These are phyloP conservation scores for Baryphthengus martii DNA, from an alignment of 2,113 vertebrate species.

Conservation along the genomic window DNA sequence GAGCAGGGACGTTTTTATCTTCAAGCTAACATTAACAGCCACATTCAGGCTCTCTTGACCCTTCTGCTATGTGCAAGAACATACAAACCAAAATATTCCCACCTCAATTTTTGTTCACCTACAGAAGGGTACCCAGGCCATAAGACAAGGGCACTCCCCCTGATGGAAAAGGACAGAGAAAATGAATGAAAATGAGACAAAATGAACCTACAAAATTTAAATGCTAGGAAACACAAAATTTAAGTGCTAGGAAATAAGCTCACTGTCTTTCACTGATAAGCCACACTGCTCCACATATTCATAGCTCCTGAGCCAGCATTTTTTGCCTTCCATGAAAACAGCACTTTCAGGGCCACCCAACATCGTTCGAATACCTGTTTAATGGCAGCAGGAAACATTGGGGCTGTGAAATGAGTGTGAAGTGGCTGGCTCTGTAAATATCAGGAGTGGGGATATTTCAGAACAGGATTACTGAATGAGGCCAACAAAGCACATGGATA, in stretches of 20 bases:
- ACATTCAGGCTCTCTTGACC: neutral
- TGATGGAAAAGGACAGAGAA: neutral
- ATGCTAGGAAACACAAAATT: neutral
- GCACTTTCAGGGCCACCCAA: neutral
- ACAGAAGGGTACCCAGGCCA: neutral
- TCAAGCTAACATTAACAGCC: neutral
- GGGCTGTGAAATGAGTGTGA: neutral
- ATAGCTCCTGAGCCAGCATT: neutral
- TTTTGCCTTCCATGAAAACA: neutral
- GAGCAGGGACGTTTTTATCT: neutral
- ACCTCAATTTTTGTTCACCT: neutral
- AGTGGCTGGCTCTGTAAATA: neutral
- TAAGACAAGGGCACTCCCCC: neutral
- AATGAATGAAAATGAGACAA: neutral
- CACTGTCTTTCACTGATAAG: neutral
- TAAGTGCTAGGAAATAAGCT: neutral
- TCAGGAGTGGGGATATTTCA: neutral
- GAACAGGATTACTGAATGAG: neutral
- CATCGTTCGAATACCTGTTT: neutral
- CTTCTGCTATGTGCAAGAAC: neutral
- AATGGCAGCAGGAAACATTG: neutral
- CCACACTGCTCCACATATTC: neutral
- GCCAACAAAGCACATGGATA: neutral
- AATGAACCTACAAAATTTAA: neutral
- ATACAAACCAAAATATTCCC: neutral